Percentiles rank a stretch among this genome's conserved stretches.
phyloP scores from a whole-genome alignment of 37 sponge, comb jelly and placozoan genomes.

The Ephydatia muelleri region DNA sequence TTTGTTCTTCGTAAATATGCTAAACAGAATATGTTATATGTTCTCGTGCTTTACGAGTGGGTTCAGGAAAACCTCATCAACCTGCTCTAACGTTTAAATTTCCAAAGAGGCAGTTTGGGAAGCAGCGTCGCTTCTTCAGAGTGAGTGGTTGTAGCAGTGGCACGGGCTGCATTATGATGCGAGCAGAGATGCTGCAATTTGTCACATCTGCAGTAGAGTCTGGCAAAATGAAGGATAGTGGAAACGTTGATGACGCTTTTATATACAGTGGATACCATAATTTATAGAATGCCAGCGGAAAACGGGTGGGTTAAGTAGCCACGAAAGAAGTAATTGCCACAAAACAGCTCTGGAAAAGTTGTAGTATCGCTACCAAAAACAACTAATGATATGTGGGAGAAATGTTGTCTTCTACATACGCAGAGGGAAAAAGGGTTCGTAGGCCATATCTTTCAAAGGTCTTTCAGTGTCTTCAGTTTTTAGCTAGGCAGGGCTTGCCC shows the following conservation, averaged over 20 bases:
- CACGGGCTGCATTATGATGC: slow-evolving; percentile 31
- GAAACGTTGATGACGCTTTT: slow-evolving; percentile 14
- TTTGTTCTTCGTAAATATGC: background rate
- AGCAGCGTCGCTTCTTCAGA: no score
- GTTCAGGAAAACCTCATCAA: no score
- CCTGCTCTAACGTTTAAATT: no score
- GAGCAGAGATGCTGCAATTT: slow-evolving; percentile 23
- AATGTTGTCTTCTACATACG: slow-evolving; percentile 35
- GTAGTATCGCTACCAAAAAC: slow-evolving; percentile 40
- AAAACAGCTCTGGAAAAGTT: slow-evolving; percentile 49
- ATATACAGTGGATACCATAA: background rate
- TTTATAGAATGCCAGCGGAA: slow-evolving; percentile 43
- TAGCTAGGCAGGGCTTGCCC: slow-evolving; percentile 44
- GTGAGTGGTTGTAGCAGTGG: slow-evolving; percentile 23
- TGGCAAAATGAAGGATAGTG: slow-evolving; percentile 4
- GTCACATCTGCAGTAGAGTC: slow-evolving; percentile 30
- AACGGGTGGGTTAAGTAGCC: slow-evolving; percentile 36
- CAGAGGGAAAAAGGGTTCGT: slow-evolving; percentile 10
- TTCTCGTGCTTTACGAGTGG: no score
- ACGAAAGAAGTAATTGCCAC: slow-evolving; percentile 34
- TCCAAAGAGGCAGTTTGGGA: no score
- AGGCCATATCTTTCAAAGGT: slow-evolving; percentile 21
- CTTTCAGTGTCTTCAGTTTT: slow-evolving; percentile 29
- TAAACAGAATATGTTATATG: background rate
- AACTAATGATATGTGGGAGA: slow-evolving; percentile 45